phyloP scores from a whole-genome alignment of 2,113 vertebrate genomes.

The Triplophysa tibetana region DNA sequence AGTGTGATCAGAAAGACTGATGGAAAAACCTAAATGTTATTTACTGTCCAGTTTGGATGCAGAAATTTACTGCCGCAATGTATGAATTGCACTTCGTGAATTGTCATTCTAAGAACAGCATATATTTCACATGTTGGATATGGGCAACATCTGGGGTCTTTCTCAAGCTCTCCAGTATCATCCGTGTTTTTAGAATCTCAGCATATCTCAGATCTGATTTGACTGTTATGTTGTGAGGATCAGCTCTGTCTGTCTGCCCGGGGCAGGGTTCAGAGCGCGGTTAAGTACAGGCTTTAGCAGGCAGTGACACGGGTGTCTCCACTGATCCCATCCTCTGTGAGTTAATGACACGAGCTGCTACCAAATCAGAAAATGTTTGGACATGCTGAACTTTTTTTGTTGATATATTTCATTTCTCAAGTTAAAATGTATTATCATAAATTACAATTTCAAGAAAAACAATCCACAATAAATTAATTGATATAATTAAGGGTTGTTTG shows the following conservation, averaged over 20 bases:
- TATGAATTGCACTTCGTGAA: too few relatives aligned
- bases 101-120: neutral
- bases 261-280: conserved; percentile 13
- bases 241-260: conserved; percentile 7
- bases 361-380: conserved; percentile 5
- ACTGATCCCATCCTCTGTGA: neutral
- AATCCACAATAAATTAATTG: too few relatives aligned
- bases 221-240: neutral
- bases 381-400: neutral
- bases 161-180: conserved; percentile 2
- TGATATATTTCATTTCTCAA: neutral
- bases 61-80: too few relatives aligned
- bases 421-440: neutral
- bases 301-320: neutral
- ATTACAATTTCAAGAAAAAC: too few relatives aligned
- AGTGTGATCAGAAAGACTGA: too few relatives aligned
- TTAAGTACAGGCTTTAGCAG: conserved; percentile 16
- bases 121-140: neutral
- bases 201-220: conserved; percentile 23
- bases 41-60: too few relatives aligned
- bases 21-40: too few relatives aligned
- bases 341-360: neutral
- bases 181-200: neutral
- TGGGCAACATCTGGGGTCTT: neutral
- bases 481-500: too few relatives aligned